phyloP scores from a whole-genome alignment of 2,888 invertebrate species.

The Troides helena region DNA sequence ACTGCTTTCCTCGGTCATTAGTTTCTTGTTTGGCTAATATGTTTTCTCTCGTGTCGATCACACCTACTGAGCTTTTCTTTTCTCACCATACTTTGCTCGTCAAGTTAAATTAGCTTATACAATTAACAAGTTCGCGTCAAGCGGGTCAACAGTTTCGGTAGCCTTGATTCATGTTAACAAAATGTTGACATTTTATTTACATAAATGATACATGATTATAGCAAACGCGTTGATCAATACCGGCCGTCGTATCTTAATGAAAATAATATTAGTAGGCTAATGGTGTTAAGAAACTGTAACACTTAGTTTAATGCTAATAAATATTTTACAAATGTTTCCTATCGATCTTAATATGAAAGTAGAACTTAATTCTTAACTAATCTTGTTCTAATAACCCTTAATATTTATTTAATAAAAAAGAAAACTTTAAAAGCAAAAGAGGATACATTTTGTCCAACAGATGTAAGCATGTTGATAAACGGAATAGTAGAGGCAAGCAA shows the following conservation, averaged over 20 bases:
- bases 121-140: constrained; percentile 8
- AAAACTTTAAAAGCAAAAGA: too few relatives aligned
- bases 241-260: background rate
- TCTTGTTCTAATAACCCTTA: too few relatives aligned
- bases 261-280: background rate
- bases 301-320: too few relatives aligned
- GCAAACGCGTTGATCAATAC: background rate
- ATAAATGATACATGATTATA: background rate
- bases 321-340: too few relatives aligned
- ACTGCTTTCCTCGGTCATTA: constrained; percentile 3
- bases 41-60: constrained; percentile 14
- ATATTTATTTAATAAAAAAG: too few relatives aligned
- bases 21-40: constrained; percentile 5
- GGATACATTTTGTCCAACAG: too few relatives aligned
- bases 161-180: constrained; percentile 14
- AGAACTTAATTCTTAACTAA: too few relatives aligned
- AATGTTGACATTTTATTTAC: constrained; percentile 13
- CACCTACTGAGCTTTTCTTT: constrained; percentile 8
- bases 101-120: constrained; percentile 12
- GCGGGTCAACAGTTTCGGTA: background rate
- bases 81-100: background rate
- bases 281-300: background rate
- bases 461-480: too few relatives aligned
- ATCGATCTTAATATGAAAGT: too few relatives aligned
- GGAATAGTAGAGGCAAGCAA: too few relatives aligned